Base-by-base conservation (phyloP, 1,140 invertebrate species). In the Gonatopus flavifemur region DNA sequence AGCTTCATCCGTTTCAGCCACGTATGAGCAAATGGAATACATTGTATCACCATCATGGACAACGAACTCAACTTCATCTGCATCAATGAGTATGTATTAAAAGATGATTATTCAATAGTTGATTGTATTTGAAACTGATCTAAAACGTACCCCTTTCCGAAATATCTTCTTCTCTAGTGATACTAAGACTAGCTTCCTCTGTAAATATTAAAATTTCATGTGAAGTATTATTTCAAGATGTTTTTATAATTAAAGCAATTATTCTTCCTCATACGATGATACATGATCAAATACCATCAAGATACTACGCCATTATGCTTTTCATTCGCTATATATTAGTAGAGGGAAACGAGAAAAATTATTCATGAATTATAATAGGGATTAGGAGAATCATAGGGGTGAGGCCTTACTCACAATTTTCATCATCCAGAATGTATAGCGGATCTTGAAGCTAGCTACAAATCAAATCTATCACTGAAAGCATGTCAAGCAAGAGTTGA, bases 1-100 rank as follows among this genome's bases (percentile, higher is more conserved):
- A 5, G 90, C 87, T 70, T 94, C 90, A 52, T 90, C 85, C 35
- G 86, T 89, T 78, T 95, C 91, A n/a, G 91, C 90, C 25, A 89
- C 82, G 64, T 93, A 94, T 3, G 89, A 88, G 61, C 87, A 89
- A 20, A 93, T 88, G 2, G 91, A 91, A 69, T 86, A 91, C 69
- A 91, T 86, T 5, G 85, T 81, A 64, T 91, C 88, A 19, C 88
- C 89, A 63, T 86, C 86, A 48, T 84, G 82, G 10, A 89, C 80
- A 25, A 74, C 62, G 21, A 71, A 73, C 49, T 76, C 74, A 16
- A 49, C 51, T 53, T 67, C 66, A 39, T 63, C 65, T 64, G 33
- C 49, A 57, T 55, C 22, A 33, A 33, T 42, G 1, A 12, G 20
- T 32, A 41, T 25, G 32, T 37, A 33, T 50, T 40, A 43, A 20